Evolutionary conservation across 1,140 invertebrate species (phyloP).

Genomic region (Scaptodrosophila lebanonensis): DNA sequence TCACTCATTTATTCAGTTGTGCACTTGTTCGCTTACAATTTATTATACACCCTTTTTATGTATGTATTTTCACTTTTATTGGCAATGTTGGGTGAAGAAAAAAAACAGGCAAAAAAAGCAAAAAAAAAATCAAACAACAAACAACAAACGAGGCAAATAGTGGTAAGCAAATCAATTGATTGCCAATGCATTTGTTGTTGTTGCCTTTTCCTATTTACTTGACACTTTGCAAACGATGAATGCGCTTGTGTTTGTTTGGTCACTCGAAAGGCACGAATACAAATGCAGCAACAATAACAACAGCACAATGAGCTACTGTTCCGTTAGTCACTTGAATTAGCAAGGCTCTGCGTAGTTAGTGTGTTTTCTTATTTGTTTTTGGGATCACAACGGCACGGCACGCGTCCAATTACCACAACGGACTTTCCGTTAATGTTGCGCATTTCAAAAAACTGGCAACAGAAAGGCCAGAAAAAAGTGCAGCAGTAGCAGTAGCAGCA

Average conservation of each 20-base stretch:
- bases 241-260: conserved; percentile 11
- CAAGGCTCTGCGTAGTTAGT: too few relatives aligned
- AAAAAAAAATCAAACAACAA: background rate
- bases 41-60: conserved; percentile 24
- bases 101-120: conserved; percentile 2
- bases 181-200: too few relatives aligned
- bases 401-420: conserved; percentile 67
- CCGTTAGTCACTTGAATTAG: too few relatives aligned
- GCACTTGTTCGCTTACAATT: conserved; percentile 22
- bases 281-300: too few relatives aligned
- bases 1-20: too few relatives aligned
- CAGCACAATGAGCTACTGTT: too few relatives aligned
- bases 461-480: conserved; percentile 46
- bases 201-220: too few relatives aligned
- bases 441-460: conserved; percentile 60
- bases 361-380: background rate
- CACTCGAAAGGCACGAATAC: too few relatives aligned
- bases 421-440: conserved; percentile 70
- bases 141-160: background rate
- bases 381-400: conserved; percentile 34
- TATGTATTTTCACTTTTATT: conserved; percentile 16
- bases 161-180: too few relatives aligned
- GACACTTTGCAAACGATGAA: too few relatives aligned
- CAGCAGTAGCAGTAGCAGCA: too few relatives aligned
- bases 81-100: conserved; percentile 9